phyloP scores from a whole-genome alignment of 2,888 invertebrate genomes.

The Cybosia mesomella region DNA sequence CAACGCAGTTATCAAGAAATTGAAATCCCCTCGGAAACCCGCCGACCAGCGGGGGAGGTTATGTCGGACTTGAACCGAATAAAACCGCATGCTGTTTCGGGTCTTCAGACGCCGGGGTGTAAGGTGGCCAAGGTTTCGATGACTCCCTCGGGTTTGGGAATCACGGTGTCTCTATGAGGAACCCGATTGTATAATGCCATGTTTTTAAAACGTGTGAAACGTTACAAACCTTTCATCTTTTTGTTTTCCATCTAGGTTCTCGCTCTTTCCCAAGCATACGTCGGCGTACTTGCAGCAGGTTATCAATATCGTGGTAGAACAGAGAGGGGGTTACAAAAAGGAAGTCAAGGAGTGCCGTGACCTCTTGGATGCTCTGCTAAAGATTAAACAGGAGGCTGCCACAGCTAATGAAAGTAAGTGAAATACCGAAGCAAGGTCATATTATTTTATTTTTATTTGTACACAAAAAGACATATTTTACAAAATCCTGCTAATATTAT shows the following conservation, averaged over 20 bases:
- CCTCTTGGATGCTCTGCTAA: conserved; percentile 60
- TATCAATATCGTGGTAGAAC: conserved; percentile 46
- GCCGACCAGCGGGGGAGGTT: too few relatives aligned
- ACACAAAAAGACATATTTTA: background rate
- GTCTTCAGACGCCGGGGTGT: too few relatives aligned
- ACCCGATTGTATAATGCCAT: too few relatives aligned
- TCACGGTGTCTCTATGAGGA: too few relatives aligned
- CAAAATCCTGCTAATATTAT: too few relatives aligned
- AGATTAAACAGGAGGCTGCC: conserved; percentile 56
- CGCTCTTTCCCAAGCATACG: conserved; percentile 46
- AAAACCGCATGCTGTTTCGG: too few relatives aligned
- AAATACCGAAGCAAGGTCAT: background rate
- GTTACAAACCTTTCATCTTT: background rate
- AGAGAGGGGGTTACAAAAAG: conserved; percentile 48
- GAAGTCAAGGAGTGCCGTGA: conserved; percentile 49
- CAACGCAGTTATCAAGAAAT: too few relatives aligned
- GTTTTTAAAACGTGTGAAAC: too few relatives aligned
- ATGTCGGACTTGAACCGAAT: too few relatives aligned
- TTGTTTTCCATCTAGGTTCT: conserved; percentile 22
- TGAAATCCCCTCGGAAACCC: too few relatives aligned
- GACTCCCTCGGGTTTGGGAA: too few relatives aligned
- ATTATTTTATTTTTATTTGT: background rate
- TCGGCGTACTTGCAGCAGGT: conserved; percentile 53
- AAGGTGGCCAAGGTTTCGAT: too few relatives aligned
- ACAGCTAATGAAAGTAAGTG: conserved; percentile 51